A percentile compares a stretch with the other conserved stretches of the same genome.
These are phyloP conservation scores for Drosophila novamexicana DNA, from an alignment of 1,140 invertebrate genomes.

Conservation along the genomic window DNA sequence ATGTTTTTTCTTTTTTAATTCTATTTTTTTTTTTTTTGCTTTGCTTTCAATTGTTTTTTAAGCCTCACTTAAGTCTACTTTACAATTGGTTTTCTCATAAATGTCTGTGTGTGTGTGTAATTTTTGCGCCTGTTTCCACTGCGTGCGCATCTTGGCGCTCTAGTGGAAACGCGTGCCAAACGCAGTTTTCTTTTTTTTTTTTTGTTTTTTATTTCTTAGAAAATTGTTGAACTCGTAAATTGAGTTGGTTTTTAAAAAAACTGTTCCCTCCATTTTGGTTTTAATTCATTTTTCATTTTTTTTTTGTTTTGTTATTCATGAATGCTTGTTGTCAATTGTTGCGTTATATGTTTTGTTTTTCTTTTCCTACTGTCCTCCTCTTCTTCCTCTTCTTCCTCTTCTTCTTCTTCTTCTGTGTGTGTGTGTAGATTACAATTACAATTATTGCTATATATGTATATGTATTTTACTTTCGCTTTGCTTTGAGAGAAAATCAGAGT, in stretches of 20 bases:
- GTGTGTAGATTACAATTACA: slow-evolving; percentile 57
- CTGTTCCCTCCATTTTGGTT: slow-evolving; percentile 80
- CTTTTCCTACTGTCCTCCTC: neutral
- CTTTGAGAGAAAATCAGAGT: slow-evolving; percentile 43
- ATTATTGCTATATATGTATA: slow-evolving; percentile 70
- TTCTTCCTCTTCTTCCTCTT: too few species aligned
- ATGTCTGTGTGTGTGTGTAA: slow-evolving; percentile 1
- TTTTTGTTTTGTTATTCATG: slow-evolving; percentile 52
- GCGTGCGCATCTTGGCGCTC: neutral
- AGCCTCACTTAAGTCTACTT: slow-evolving; percentile 62
- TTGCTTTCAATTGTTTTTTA: slow-evolving; percentile 18
- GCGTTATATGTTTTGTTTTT: slow-evolving; percentile 54
- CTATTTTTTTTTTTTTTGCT: slow-evolving; percentile 21
- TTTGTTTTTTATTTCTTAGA: slow-evolving; percentile 64
- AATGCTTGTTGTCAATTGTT: slow-evolving; percentile 75
- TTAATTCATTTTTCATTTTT: slow-evolving; percentile 60
- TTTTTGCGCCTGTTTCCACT: slow-evolving; percentile 4
- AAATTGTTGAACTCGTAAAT: slow-evolving; percentile 74
- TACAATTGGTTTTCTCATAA: slow-evolving; percentile 27
- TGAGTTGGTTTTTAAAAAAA: slow-evolving; percentile 74
- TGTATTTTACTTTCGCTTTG: slow-evolving; percentile 27
- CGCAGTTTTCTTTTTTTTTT: slow-evolving; percentile 36
- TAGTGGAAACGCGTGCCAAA: slow-evolving; percentile 2
- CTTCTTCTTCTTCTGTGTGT: neutral
- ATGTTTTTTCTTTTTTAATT: slow-evolving; percentile 43